Conservation (phyloP, 2,888 invertebrate genomes). For the Notodonta dromedarius region DNA sequence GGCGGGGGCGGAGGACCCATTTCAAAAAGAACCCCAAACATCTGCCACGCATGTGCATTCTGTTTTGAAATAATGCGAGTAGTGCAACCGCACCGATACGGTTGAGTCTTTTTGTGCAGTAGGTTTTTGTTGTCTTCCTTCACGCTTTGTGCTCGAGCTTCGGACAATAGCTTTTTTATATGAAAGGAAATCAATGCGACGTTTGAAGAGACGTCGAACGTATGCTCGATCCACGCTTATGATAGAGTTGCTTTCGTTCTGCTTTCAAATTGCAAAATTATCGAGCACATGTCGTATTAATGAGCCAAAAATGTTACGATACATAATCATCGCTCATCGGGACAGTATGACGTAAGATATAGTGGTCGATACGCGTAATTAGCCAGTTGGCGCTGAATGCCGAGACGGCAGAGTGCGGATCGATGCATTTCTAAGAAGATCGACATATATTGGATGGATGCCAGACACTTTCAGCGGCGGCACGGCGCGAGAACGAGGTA, state of each 20-base stretch:
- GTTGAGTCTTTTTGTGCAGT: constrained; percentile 69
- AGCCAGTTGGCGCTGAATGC: constrained; percentile 54
- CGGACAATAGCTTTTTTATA: constrained; percentile 70
- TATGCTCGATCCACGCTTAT: constrained; percentile 25
- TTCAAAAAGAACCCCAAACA: constrained; percentile 79
- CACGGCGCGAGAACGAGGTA: constrained; percentile 49
- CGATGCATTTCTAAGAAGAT: constrained; percentile 73
- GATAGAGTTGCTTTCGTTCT: constrained; percentile 25
- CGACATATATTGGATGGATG: constrained; percentile 63
- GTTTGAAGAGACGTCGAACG: constrained; percentile 45
- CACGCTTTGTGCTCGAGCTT: constrained; percentile 77
- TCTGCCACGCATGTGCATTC: constrained; percentile 80
- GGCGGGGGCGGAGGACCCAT: constrained; percentile 61
- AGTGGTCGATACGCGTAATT: constrained; percentile 52
- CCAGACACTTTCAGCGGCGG: constrained; percentile 64
- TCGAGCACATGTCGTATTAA: constrained; percentile 31
- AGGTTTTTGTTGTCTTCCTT: constrained; percentile 77
- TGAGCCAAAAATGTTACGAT: constrained; percentile 36
- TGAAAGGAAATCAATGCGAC: constrained; percentile 74
- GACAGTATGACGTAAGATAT: constrained; percentile 46
- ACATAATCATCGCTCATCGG: constrained; percentile 26
- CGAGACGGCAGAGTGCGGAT: constrained; percentile 48
- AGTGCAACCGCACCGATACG: constrained; percentile 71
- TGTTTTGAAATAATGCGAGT: constrained; percentile 77
- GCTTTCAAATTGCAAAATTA: constrained; percentile 32